A percentile compares a stretch with the other conserved stretches of the same genome.
Conservation (phyloP, 2,888 invertebrate genomes). For the Drosophila flavopinicola region DNA sequence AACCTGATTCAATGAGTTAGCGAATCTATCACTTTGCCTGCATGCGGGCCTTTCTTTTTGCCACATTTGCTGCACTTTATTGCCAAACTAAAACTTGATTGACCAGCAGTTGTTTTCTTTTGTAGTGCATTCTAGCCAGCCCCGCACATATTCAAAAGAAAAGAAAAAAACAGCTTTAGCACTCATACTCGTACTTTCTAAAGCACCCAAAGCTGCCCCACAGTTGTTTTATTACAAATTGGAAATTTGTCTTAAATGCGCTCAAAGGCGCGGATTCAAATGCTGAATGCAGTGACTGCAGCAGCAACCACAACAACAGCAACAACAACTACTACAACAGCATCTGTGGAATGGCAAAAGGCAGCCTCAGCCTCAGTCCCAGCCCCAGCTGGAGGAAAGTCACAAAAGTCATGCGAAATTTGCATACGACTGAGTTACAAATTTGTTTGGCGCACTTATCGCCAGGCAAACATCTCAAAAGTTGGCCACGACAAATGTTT, state of each 20-base stretch:
- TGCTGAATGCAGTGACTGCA: constrained; percentile 20
- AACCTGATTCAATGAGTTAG: constrained; percentile 71
- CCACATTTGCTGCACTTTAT: constrained; percentile 43
- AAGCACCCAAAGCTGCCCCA: constrained; percentile 39
- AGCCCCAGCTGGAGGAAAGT: constrained; percentile 33
- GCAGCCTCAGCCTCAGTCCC: constrained; percentile 1
- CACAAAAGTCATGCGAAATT: constrained; percentile 50
- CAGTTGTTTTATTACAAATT: constrained; percentile 63
- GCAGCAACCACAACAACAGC: too few relatives aligned
- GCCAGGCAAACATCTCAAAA: constrained; percentile 30
- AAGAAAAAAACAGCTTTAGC: constrained; percentile 26
- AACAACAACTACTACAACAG: too few relatives aligned
- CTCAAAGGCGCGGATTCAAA: constrained; percentile 39
- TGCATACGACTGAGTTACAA: constrained; percentile 48
- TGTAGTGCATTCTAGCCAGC: constrained; percentile 24
- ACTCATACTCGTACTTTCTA: constrained; percentile 57
- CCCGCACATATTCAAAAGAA: too few relatives aligned
- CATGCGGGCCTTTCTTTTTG: constrained; percentile 58
- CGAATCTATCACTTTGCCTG: constrained; percentile 62
- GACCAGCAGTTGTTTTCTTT: constrained; percentile 45
- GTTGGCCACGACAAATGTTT: constrained; percentile 51
- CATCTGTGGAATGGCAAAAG: constrained; percentile 1
- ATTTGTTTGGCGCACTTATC: constrained; percentile 44
- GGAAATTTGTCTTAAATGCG: constrained; percentile 59
- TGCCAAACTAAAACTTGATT: constrained; percentile 51